Base-by-base conservation (phyloP, 2,113 vertebrate genomes). In the Speoplatyrhinus poulsoni region DNA sequence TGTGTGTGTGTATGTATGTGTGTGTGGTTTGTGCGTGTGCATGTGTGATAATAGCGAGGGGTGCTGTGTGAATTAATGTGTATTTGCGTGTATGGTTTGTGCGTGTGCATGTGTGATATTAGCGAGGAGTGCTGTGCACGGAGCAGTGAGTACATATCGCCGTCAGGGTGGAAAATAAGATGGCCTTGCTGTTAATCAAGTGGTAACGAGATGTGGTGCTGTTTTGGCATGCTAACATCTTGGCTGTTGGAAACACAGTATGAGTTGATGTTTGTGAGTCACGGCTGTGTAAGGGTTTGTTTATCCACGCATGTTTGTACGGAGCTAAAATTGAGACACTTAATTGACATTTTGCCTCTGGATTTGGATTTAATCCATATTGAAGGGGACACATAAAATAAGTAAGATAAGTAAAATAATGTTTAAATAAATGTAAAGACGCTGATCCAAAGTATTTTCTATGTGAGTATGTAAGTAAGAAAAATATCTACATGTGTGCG, bases 201-300 rank as follows among this genome's bases (percentile, higher is more conserved):
- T 66, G 78, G 57, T 75, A 72, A 80, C 32, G 70, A 75, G 72
- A 55, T 83, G 46, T 26, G 76, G 41, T 19, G 47, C 60, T 65
- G 55, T 69, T 70, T 67, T 75, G 71, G 62, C 47, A 69, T 55
- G 15, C 36, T 46, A 57, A 19, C 17, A 8, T 76, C 67, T 66
- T 62, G 47, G 62, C 0, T 15, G 49, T 15, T 72, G 72, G 56
- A 68, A 61, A 67, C 70, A 49, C 73, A 60, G 50, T 54, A 50
- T 65, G 36, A 41, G 36, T 41, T 41, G 36, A 41, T 41, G 36
- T 41, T 41, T 41, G 36, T 41, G 4, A 41, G 36, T 41, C 36
- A 41, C 7, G 36, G 36, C 36, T 41, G 36, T 7, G 36, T 41
- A 41, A 41, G 36, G 36, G 36, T 41, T 41, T 41, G 36, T 41